Evolutionary conservation across 2,888 invertebrate species (phyloP).

Genomic region (Drosophila histrio): DNA sequence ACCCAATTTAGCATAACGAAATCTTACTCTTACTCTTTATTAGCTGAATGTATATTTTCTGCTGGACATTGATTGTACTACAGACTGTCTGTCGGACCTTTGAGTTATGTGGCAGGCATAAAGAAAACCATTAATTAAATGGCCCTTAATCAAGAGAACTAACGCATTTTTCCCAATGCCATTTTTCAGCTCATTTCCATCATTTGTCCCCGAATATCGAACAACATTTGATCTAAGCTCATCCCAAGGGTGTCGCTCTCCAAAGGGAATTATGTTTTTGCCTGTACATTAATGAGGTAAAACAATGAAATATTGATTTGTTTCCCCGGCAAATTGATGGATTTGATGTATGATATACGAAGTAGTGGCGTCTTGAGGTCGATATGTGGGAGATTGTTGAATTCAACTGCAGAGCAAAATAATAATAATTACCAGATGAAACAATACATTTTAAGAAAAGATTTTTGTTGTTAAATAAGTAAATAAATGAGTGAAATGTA

Average conservation of each 20-base stretch:
- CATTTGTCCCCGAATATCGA: constrained; percentile 42
- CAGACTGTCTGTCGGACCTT: constrained; percentile 1
- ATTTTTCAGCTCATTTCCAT: constrained; percentile 48
- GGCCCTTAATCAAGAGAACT: constrained; percentile 24
- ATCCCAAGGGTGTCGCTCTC: neutral
- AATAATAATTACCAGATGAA: too few relatives aligned
- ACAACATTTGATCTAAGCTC: neutral
- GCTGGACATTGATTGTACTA: constrained; percentile 34
- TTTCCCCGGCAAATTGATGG: too few relatives aligned
- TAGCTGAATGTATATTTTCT: neutral
- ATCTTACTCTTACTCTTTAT: constrained; percentile 23
- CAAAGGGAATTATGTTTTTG: constrained; percentile 17
- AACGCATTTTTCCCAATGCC: constrained; percentile 24
- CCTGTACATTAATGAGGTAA: neutral
- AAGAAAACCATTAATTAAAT: constrained; percentile 63
- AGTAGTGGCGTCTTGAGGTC: too few relatives aligned
- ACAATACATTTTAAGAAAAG: too few relatives aligned
- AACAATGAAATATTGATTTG: constrained; percentile 6
- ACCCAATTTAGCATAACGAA: constrained; percentile 69
- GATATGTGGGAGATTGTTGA: too few relatives aligned
- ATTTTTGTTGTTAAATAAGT: too few relatives aligned
- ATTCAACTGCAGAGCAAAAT: too few relatives aligned
- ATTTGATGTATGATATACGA: too few relatives aligned
- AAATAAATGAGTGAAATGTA: too few relatives aligned
- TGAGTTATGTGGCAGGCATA: constrained; percentile 59